Evolutionary conservation across 2,797 vertebrate species (phyloP), one percentile per base, ranked within the genome.

Genomic region (Amphiprion clarkii): DNA sequence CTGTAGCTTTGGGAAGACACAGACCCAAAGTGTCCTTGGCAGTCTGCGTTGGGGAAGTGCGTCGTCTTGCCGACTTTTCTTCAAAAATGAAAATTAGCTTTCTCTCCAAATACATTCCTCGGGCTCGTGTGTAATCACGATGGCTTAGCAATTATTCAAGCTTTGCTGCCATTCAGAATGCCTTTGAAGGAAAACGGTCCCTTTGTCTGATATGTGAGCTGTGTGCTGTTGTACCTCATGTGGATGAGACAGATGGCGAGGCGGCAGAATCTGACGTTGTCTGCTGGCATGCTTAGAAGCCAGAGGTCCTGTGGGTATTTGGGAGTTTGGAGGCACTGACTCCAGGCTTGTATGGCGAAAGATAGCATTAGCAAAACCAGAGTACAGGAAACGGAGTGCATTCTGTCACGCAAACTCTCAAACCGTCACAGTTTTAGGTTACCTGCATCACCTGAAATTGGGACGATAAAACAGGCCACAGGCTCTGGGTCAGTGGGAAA

Each of bases 401-500:
- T 44, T 84, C 39, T 9, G 71, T 68, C 66, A 44, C n/a, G 33
- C 52, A 64, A 23, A 71, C 61, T 67, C 46, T 79, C 23, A 27
- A 60, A 40, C 48, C 64, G 33, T 69, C 48, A 67, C 68, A 64
- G 53, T 85, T 84, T 84, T 65, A 79, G 75, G 60, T 86, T 79
- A 75, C 76, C 85, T 79, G 76, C 60, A 56, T 55, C 31, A 62
- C 44, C 71, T 76, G 42, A 79, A 90, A 90, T 68, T 88, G 85
- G 88, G 87, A 85, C 81, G 29, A 55, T 67, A 57, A 85, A 90
- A 78, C 49, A 80, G 81, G 79, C 82, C 81, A 87, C 80, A 81
- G 76, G 79, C 75, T 88, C 62, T 92, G 71, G 80, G 87, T 89
- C 84, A 85, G 73, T 84, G 78, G 74, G 87, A 85, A 79, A 63